These are phyloP conservation scores for Melieria crassipennis DNA, from an alignment of 2,888 invertebrate genomes.

Conservation along the genomic window DNA sequence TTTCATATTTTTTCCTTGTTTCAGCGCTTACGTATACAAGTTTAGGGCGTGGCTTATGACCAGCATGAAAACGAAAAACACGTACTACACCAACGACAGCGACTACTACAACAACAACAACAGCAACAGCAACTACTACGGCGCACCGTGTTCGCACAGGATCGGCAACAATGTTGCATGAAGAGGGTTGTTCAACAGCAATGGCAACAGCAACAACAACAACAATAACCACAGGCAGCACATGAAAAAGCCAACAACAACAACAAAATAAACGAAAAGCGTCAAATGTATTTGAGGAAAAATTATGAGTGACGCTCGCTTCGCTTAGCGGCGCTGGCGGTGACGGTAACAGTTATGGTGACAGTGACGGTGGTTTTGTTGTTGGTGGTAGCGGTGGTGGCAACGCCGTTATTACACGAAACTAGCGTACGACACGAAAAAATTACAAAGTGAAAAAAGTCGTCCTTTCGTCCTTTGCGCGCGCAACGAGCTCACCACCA, in stretches of 20 bases:
- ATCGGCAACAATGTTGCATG: constrained; percentile 14
- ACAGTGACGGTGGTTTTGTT: constrained; percentile 7
- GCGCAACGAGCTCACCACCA: background rate
- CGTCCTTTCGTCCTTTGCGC: constrained; percentile 1
- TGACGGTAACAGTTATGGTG: background rate
- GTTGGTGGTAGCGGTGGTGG: constrained; percentile 33
- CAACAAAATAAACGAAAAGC: constrained; percentile 10
- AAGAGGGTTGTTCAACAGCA: constrained; percentile 16
- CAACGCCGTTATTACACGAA: constrained; percentile 40
- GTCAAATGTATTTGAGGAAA: too few relatives aligned
- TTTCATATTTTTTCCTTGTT: constrained; percentile 50
- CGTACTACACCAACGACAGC: constrained; percentile 14
- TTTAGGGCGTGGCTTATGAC: constrained; percentile 63
- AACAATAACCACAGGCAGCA: constrained; percentile 19
- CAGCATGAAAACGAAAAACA: constrained; percentile 31
- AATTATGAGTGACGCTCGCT: background rate
- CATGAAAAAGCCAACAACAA: constrained; percentile 27
- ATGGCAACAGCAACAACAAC: constrained; percentile 7
- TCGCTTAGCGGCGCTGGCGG: too few relatives aligned
- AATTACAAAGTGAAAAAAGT: constrained; percentile 39
- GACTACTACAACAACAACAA: constrained; percentile 1
- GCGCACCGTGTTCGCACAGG: constrained; percentile 4
- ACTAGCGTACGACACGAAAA: constrained; percentile 37
- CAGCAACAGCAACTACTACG: constrained; percentile 2
- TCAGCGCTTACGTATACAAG: constrained; percentile 52